Conservation (phyloP, 2,113 vertebrate species). For the Larimichthys polyactis region DNA sequence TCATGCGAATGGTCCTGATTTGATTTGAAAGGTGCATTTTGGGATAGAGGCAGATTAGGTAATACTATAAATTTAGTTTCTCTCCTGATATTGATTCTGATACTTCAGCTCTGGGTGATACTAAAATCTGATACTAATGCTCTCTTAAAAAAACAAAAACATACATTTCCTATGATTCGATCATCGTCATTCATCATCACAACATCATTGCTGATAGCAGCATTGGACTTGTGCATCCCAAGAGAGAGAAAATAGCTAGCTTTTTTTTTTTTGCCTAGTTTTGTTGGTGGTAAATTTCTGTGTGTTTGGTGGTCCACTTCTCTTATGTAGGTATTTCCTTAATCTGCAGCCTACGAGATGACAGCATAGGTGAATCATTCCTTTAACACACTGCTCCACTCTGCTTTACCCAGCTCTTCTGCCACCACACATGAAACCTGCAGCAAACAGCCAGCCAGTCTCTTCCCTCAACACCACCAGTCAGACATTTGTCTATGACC, state of each 20-base stretch:
- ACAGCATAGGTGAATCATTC: background rate
- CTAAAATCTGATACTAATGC: background rate
- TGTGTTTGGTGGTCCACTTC: background rate
- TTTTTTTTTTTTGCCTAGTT: background rate
- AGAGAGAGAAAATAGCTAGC: background rate
- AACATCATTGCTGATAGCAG: background rate
- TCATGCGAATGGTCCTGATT: background rate
- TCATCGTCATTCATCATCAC: background rate
- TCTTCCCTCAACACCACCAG: background rate
- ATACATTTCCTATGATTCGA: background rate
- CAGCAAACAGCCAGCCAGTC: slow-evolving; percentile 9
- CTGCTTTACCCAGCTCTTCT: slow-evolving; percentile 67
- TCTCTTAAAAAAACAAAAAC: background rate
- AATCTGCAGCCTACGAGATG: background rate
- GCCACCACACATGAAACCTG: slow-evolving; percentile 67
- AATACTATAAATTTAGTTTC: background rate
- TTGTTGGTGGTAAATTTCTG: background rate
- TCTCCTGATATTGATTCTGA: background rate
- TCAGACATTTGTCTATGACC: slow-evolving; percentile 38
- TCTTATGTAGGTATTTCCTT: background rate
- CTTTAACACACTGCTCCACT: background rate
- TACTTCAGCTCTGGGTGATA: background rate
- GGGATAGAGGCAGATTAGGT: background rate
- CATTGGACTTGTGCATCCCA: background rate
- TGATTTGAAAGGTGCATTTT: background rate